phyloP scores from a whole-genome alignment of 2,797 vertebrate species.

The Myotis daubentonii region DNA sequence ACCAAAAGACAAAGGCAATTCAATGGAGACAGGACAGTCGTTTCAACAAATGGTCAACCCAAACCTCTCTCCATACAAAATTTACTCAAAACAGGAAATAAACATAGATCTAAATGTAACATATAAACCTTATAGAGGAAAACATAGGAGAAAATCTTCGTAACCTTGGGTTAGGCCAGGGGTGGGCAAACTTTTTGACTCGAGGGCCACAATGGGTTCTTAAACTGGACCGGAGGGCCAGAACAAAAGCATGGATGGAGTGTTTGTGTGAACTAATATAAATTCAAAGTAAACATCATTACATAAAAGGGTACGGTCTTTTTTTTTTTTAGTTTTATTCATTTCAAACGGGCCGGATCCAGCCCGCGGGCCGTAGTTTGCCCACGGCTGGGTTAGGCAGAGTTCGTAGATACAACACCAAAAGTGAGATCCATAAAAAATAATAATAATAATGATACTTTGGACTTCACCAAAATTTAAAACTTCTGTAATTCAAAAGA shows the following conservation, averaged over 20 bases:
- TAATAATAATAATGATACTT: not conserved
- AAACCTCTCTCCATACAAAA: not conserved
- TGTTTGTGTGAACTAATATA: too few species aligned
- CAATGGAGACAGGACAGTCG: not conserved
- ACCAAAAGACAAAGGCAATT: conserved; percentile 36
- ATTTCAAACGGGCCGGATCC: too few species aligned
- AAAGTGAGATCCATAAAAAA: not conserved
- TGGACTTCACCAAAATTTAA: conserved; percentile 41
- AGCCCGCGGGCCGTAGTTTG: too few species aligned
- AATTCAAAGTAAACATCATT: too few species aligned
- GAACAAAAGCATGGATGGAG: too few species aligned
- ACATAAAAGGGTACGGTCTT: too few species aligned
- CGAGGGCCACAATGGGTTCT: too few species aligned
- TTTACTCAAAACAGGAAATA: not conserved
- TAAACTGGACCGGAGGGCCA: too few species aligned
- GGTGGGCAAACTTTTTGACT: too few species aligned
- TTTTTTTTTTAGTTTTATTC: too few species aligned
- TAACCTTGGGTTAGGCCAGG: not conserved
- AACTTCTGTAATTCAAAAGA: conserved; percentile 41
- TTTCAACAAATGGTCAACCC: conserved; percentile 13
- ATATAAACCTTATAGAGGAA: conserved; percentile 12
- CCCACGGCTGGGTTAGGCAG: not conserved
- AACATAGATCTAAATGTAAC: conserved; percentile 14
- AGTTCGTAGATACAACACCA: not conserved
- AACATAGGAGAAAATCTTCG: not conserved